Evolutionary conservation across 2,113 vertebrate species (phyloP), one percentile per base, ranked within the genome.

Genomic region (Misgurnus anguillicaudatus): DNA sequence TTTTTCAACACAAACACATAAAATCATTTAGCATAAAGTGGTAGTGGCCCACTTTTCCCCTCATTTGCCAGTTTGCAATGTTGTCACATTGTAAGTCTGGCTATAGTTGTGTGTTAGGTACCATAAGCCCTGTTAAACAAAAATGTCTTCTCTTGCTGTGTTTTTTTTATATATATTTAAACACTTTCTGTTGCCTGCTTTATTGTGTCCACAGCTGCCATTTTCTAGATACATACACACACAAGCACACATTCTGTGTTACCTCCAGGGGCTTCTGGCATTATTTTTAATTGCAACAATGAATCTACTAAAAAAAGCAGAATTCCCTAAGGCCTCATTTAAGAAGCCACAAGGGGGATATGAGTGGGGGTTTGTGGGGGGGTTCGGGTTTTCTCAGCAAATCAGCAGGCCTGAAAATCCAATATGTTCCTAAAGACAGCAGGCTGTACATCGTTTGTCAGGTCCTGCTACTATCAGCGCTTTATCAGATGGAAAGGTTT

Each of bases 341-440:
- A 89, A 90, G 90, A 85, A 80, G 57, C 79, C 81, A 73, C 11
- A 61, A 79, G 79, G 74, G 79, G 71, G 80, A 77, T 82, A 83
- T 85, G 82, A 77, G 85, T 85, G 82, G 70, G 82, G 70, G 83
- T 81, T 75, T 83, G 71, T 71, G 75, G 84, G 86, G 86, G 84
- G 89, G 87, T 88, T 90, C 89, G 83, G 78, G 80, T 87, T 93
- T 88, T 91, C 87, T 91, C 91, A 91, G 87, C 91, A 84, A 90
- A 93, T 93, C 91, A 92, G 89, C 85, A 88, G 86, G 88, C 90
- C 91, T 90, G 90, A 91, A 92, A 93, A 93, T 92, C 92, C 93
- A 93, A 92, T 93, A 92, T 92, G 91, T 90, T 89, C 87, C 86
- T 70, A 88, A 86, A 93, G 91, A 91, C 90, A 90, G 90, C 87